phyloP scores from a whole-genome alignment of 2,797 vertebrate species.

The Eulemur coronatus region DNA sequence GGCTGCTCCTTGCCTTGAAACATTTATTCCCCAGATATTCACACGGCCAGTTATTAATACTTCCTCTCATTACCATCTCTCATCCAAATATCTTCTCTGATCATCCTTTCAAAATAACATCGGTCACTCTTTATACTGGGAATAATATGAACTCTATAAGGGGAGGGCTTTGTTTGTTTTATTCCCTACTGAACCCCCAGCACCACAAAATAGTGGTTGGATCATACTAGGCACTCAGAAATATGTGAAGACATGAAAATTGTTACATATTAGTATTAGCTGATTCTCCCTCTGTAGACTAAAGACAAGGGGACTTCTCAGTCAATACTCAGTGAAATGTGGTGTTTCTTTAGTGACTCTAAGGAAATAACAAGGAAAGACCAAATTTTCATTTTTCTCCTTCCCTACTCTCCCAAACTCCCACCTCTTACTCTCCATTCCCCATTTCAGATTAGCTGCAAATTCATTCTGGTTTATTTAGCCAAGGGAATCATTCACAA shows the following conservation, averaged over 20 bases:
- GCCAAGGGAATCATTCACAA: background rate
- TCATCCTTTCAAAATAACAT: background rate
- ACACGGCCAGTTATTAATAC: too few species aligned
- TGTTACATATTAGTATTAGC: background rate
- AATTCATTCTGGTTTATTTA: background rate
- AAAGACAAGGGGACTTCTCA: background rate
- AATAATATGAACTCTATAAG: background rate
- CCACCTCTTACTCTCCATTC: background rate
- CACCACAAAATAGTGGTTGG: background rate
- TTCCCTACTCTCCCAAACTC: background rate
- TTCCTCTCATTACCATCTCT: background rate
- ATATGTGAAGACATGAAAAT: background rate
- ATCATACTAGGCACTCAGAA: background rate
- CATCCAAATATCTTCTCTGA: background rate
- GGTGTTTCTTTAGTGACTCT: background rate
- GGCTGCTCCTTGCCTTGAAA: background rate
- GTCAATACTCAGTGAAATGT: background rate
- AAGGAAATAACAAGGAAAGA: background rate
- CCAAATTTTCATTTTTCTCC: background rate
- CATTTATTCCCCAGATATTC: accelerated
- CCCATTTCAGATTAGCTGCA: background rate
- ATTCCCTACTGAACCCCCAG: background rate
- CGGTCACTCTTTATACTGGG: background rate
- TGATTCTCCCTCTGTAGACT: background rate
- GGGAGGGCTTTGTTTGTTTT: background rate